Conservation (phyloP, 2,113 vertebrate species). For the Nothocercus julius region DNA sequence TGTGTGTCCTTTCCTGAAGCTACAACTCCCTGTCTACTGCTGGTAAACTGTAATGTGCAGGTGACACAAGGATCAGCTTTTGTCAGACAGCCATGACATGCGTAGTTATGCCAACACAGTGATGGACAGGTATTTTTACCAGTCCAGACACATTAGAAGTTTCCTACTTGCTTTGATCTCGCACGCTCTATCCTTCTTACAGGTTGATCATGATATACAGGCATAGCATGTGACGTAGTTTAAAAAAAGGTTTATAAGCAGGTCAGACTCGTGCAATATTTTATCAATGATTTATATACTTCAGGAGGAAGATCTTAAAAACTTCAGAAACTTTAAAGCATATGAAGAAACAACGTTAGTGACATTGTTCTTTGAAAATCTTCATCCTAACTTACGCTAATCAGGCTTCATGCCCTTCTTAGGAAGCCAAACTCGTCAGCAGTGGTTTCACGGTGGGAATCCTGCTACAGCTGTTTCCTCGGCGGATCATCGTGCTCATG, state of each 20-base stretch:
- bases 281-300: background rate
- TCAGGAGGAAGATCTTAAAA: background rate
- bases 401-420: background rate
- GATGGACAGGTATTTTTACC: background rate
- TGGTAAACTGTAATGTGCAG: background rate
- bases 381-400: background rate
- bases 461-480: background rate
- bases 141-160: background rate
- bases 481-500: background rate
- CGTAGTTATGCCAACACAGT: background rate
- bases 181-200: background rate
- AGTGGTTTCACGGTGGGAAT: background rate
- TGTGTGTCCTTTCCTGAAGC: background rate
- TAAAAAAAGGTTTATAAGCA: background rate
- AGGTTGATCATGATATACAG: background rate
- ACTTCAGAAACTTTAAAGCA: background rate
- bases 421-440: background rate
- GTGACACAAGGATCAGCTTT: background rate
- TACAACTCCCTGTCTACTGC: background rate
- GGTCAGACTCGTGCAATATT: background rate
- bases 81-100: background rate
- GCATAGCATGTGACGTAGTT: background rate
- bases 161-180: conserved; percentile 14
- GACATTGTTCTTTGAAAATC: background rate
- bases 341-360: background rate